A percentile compares a stretch with the other conserved stretches of the same genome.
These are phyloP conservation scores for Drosophila falleni DNA, from an alignment of 2,888 invertebrate species.

Conservation along the genomic window DNA sequence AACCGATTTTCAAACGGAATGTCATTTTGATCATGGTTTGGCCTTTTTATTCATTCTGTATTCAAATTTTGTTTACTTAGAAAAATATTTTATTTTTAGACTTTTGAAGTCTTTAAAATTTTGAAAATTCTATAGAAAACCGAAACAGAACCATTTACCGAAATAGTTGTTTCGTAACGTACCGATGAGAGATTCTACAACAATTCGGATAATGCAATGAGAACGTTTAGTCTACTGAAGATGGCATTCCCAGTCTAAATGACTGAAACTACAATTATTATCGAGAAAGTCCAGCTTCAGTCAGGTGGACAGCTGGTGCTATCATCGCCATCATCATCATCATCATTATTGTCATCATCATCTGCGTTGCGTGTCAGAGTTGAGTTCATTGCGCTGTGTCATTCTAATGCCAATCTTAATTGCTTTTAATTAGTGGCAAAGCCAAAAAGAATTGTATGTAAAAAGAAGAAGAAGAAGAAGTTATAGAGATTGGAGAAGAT, in stretches of 20 bases:
- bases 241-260: slow-evolving; percentile 21
- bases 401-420: slow-evolving; percentile 50
- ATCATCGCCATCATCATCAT: not conserved
- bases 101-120: no score
- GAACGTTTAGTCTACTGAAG: not conserved
- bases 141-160: no score
- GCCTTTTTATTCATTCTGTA: no score
- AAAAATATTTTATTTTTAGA: no score
- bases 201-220: slow-evolving; percentile 30
- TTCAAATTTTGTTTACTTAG: no score
- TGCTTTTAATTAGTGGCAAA: slow-evolving; percentile 39
- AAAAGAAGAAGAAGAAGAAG: slow-evolving; percentile 2
- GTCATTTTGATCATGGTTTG: no score
- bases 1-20: no score
- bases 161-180: no score
- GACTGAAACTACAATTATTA: slow-evolving; percentile 13
- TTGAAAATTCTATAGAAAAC: no score
- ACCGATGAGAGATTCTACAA: not conserved
- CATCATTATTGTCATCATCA: not conserved
- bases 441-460: slow-evolving; percentile 4
- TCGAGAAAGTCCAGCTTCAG: slow-evolving; percentile 1
- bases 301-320: slow-evolving; percentile 13
- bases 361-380: slow-evolving; percentile 46
- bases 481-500: slow-evolving; percentile 6
- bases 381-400: slow-evolving; percentile 46